Evolutionary conservation across 2,797 vertebrate genomes (phyloP), one percentile per base, ranked within the genome.

Genomic region (Microctenopoma steveboyesi): DNA sequence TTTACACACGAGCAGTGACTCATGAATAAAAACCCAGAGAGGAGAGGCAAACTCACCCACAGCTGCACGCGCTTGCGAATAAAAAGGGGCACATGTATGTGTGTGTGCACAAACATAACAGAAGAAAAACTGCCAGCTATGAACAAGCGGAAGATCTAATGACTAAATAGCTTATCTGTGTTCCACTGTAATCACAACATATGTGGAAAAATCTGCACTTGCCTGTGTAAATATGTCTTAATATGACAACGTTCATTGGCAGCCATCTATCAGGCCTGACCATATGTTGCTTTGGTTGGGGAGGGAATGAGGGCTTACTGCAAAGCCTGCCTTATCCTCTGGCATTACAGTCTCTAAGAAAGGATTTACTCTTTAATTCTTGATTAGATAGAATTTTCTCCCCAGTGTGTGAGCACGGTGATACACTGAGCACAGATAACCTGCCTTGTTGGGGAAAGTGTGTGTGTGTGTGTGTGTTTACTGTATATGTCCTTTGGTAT

Each of bases 361-460:
- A 93, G 93, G 94, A 94, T 95, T 95, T 94, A 88, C 74, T 89
- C 88, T 91, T 92, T 93, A 92, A 94, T 92, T 94, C 93, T 94
- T 93, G 93, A 95, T 95, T 93, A 94, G 90, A 94, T 91, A 82
- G 90, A 94, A 92, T 92, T 91, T 89, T 91, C 87, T 92, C 84
- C 83, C 82, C 86, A 85, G 84, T 84, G 84, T 76, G 67, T 74
- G 69, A 88, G 82, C 82, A 35, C 76, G 76, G 72, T 81, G 89
- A 86, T 90, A 89, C 85, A 82, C 83, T 56, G 74, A 70, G 81
- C 85, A 75, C 76, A 86, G 83, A 88, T 82, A 87, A 91, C 88
- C 88, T 89, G 72, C 39, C 70, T 69, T 73, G 15, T 60, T 77
- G 48, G 65, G 33, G 54, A 61, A 61, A 4, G 66, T 54, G 52